Conservation (phyloP, 2,888 invertebrate genomes). For the Eupithecia inturbata region DNA sequence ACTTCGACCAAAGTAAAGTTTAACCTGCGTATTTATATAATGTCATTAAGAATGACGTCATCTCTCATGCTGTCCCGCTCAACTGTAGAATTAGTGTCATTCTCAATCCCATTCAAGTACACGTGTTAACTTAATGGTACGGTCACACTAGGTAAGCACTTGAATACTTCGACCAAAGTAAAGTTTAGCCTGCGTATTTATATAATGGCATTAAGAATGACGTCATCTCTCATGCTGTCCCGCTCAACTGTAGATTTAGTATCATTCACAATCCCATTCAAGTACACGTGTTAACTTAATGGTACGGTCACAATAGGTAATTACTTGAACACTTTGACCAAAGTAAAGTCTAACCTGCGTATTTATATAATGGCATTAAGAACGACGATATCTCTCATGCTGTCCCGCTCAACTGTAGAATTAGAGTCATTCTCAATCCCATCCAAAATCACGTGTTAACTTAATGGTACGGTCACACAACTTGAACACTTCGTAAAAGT, state of each 20-base stretch:
- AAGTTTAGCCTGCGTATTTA: not conserved
- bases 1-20: not conserved
- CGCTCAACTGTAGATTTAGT: too few relatives aligned
- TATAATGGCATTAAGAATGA: not conserved
- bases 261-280: too few relatives aligned
- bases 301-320: not conserved
- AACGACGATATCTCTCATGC: not conserved
- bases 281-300: not conserved
- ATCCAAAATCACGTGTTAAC: too few relatives aligned
- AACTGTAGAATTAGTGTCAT: too few relatives aligned
- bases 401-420: too few relatives aligned
- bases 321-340: not conserved
- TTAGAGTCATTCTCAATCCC: too few relatives aligned
- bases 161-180: not conserved
- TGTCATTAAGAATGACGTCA: not conserved
- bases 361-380: not conserved
- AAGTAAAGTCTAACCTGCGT: not conserved
- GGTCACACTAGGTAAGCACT: not conserved
- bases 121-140: not conserved
- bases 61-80: too few relatives aligned
- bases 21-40: not conserved
- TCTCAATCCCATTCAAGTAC: too few relatives aligned
- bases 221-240: too few relatives aligned
- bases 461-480: too few relatives aligned
- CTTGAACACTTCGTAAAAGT: too few relatives aligned